Conservation (phyloP, 53 echinoderm and acorn worm genomes). For the Echinometra lucunter region DNA sequence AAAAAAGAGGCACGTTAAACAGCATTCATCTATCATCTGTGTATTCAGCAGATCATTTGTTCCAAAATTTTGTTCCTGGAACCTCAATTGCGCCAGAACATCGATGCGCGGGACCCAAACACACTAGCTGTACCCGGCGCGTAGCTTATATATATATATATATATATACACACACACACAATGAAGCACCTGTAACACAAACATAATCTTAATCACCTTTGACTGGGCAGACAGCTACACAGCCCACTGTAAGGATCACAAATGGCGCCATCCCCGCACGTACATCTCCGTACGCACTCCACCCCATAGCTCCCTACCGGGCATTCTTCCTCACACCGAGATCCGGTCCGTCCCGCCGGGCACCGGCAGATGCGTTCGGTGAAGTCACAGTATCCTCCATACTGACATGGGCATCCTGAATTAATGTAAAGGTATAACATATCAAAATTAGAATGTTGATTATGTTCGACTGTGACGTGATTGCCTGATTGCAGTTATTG, state of each 20-base stretch:
- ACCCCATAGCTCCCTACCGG: slow-evolving; percentile 41
- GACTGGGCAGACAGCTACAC: slow-evolving; percentile 51
- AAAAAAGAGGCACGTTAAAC: too few relatives aligned
- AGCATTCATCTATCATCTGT: too few relatives aligned
- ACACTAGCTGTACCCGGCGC: too few relatives aligned
- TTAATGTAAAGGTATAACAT: neutral
- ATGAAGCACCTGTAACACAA: too few relatives aligned
- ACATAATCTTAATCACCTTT: slow-evolving; percentile 6
- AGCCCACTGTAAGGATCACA: slow-evolving; percentile 63
- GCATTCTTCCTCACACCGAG: slow-evolving; percentile 40
- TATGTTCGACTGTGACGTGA: too few relatives aligned
- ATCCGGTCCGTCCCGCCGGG: slow-evolving; percentile 58
- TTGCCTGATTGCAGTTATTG: too few relatives aligned
- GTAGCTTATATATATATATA: too few relatives aligned
- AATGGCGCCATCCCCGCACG: slow-evolving; percentile 48
- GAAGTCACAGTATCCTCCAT: slow-evolving; percentile 63
- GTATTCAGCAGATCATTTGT: too few relatives aligned
- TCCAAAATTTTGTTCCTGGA: too few relatives aligned
- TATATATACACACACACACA: too few relatives aligned
- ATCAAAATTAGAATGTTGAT: neutral
- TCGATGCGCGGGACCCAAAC: too few relatives aligned
- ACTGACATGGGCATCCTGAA: slow-evolving; percentile 56
- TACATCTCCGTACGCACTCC: slow-evolving; percentile 56
- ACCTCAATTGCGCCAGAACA: too few relatives aligned
- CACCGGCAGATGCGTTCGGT: slow-evolving; percentile 16